These are phyloP conservation scores for Pelosia muscerda DNA, from an alignment of 2,888 invertebrate genomes.

Conservation along the genomic window DNA sequence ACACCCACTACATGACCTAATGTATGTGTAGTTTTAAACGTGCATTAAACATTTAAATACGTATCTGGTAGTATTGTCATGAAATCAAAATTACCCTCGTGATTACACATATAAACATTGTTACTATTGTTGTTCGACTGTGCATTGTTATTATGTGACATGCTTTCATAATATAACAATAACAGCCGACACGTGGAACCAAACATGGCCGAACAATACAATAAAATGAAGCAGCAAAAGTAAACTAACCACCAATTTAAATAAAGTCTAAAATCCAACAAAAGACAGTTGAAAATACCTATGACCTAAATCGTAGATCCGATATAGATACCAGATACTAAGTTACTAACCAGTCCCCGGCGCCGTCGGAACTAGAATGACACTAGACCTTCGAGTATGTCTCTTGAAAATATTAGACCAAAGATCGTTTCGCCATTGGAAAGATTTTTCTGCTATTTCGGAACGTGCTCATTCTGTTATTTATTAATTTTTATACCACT, in stretches of 20 bases:
- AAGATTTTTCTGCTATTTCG: neutral
- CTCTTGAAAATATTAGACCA: neutral
- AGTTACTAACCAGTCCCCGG: neutral
- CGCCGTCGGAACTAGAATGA: neutral
- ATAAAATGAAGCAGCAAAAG: neutral
- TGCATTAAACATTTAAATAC: neutral
- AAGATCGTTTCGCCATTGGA: neutral
- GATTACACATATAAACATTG: neutral
- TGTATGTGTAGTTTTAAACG: neutral
- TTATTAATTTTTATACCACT: no score
- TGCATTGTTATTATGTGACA: neutral
- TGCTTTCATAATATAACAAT: constrained; percentile 1
- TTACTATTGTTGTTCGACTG: neutral
- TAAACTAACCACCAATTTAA: constrained; percentile 16
- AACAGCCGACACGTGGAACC: neutral
- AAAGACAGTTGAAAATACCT: constrained; percentile 22
- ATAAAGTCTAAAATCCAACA: constrained; percentile 17
- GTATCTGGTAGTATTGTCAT: neutral
- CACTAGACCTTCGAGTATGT: neutral
- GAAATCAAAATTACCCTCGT: neutral
- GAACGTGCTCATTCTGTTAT: no score
- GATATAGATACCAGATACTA: constrained; percentile 12
- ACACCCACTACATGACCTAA: neutral
- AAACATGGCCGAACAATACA: neutral
- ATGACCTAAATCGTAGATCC: constrained; percentile 38